Conservation (phyloP, 2,888 invertebrate genomes). For the Antheraea assamensis region DNA sequence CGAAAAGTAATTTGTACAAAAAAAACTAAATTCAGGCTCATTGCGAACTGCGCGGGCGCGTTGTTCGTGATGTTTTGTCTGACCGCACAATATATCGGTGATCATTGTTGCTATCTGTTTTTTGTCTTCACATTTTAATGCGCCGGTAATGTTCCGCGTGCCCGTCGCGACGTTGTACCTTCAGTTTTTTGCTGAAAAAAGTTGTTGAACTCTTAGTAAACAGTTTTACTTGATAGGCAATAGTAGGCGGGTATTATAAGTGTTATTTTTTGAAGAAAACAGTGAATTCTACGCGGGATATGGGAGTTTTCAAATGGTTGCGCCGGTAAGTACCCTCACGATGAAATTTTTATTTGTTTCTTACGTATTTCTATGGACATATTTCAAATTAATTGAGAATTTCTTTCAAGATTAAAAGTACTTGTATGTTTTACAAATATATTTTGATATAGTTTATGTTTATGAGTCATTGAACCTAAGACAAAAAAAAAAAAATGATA, state of each 20-base stretch:
- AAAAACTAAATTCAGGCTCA: constrained; percentile 77
- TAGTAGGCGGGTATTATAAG: constrained; percentile 34
- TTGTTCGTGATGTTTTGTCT: constrained; percentile 79
- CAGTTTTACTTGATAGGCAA: constrained; percentile 31
- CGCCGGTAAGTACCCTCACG: constrained; percentile 68
- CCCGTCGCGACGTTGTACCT: constrained; percentile 51
- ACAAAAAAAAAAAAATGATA: too few relatives aligned
- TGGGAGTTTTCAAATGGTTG: constrained; percentile 80
- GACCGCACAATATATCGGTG: constrained; percentile 79
- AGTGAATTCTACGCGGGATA: constrained; percentile 68
- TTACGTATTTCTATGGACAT: neutral
- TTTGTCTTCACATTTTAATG: constrained; percentile 62
- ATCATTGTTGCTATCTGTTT: constrained; percentile 78
- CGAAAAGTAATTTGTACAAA: constrained; percentile 81
- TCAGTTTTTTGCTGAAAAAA: constrained; percentile 52
- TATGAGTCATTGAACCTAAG: too few relatives aligned
- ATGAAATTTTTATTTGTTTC: neutral
- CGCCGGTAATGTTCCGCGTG: constrained; percentile 76
- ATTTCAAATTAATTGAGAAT: neutral
- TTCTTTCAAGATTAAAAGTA: neutral
- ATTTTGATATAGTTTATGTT: too few relatives aligned
- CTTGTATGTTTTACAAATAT: neutral
- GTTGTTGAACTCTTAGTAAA: constrained; percentile 34
- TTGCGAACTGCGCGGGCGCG: constrained; percentile 68
- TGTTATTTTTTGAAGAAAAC: constrained; percentile 46